Evolutionary conservation across 2,888 invertebrate species (phyloP).

Genomic region (Caenorhabditis sp.): DNA sequence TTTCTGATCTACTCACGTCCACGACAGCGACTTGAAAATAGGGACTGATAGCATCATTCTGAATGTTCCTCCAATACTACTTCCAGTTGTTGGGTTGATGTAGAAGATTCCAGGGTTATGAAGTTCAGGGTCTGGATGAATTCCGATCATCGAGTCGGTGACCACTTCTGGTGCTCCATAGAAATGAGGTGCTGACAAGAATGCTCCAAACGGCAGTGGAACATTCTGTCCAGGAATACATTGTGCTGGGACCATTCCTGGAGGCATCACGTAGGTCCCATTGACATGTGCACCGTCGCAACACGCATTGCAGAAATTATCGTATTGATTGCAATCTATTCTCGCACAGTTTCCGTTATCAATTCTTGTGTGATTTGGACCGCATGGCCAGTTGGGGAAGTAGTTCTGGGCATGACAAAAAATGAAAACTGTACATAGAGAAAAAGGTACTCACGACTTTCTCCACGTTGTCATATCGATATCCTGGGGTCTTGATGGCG

Average conservation of each 20-base stretch:
- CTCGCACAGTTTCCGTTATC: slow-evolving; percentile 52
- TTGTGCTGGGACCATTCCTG: slow-evolving; percentile 75
- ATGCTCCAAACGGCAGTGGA: slow-evolving; percentile 73
- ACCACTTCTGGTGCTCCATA: slow-evolving; percentile 73
- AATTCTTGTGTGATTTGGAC: slow-evolving; percentile 61
- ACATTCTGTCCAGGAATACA: slow-evolving; percentile 76
- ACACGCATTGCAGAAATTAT: slow-evolving; percentile 65
- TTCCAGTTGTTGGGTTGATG: slow-evolving; percentile 76
- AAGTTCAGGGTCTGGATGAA: slow-evolving; percentile 62
- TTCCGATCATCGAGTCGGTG: slow-evolving; percentile 65
- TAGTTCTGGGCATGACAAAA: slow-evolving; percentile 64
- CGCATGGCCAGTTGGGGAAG: slow-evolving; percentile 75
- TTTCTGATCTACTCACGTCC: slow-evolving; percentile 53
- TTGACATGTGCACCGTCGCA: slow-evolving; percentile 64
- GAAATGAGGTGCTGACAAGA: slow-evolving; percentile 78
- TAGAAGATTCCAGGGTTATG: slow-evolving; percentile 74
- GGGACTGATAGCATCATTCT: slow-evolving; percentile 75
- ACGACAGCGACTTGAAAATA: slow-evolving; percentile 61
- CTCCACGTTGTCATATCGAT: slow-evolving; percentile 72
- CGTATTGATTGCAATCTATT: slow-evolving; percentile 55
- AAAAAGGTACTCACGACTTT: slow-evolving; percentile 58
- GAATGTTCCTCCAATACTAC: slow-evolving; percentile 74
- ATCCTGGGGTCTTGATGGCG: slow-evolving; percentile 69
- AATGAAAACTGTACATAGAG: background rate
- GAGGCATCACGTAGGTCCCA: slow-evolving; percentile 72